Base-by-base conservation (phyloP, 2,113 vertebrate species). In the Cariama cristata region DNA sequence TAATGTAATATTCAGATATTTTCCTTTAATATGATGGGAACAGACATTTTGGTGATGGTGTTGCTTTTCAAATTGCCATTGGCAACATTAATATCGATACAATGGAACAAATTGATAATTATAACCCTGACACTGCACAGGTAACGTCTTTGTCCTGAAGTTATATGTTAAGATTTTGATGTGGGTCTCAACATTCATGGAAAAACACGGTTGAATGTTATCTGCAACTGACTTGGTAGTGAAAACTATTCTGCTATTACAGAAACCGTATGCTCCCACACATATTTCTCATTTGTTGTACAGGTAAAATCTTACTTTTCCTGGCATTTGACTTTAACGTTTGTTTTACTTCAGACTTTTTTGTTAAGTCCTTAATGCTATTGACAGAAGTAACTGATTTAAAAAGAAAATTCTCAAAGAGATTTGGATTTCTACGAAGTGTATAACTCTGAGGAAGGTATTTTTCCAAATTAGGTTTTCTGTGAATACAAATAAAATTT, bases 11-110 rank as follows among this genome's bases (percentile, higher is more conserved):
- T 47, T 75, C 27, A 30, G 26, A 8, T 87, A 30, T 86, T 98
- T 97, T 97, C 97, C 98, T 98, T 99, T 99, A 98, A 98, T 89
- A 3, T 56, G 47, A 66, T 47, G 49, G 82, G 38, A 76, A 89
- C 94, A 99, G 99, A 67, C 98, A 99, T 87, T 47, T 99, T 35
- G 99, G 99, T 74, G 99, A 99, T 91, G 94, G 95, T 24, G 88
- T 96, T 91, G 99, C 99, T 80, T 98, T 99, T 73, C 99, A 99
- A 55, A 99, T 99, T 98, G 99, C 99, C 21, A 93, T 99, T 90
- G 99, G 99, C 88, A 99, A 99, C 92, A 87, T 99, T 91, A 98
- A 99, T 94, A 94, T 99, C 27, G 97, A 99, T 97, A 99, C 98
- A 59, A 98, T 99, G 98, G 94, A 99, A 94, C 98, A 95, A 91